A percentile compares a stretch with the other conserved stretches of the same genome.
Evolutionary conservation across 2,888 invertebrate genomes (phyloP).

Genomic region (Clitarchus hookeri): DNA sequence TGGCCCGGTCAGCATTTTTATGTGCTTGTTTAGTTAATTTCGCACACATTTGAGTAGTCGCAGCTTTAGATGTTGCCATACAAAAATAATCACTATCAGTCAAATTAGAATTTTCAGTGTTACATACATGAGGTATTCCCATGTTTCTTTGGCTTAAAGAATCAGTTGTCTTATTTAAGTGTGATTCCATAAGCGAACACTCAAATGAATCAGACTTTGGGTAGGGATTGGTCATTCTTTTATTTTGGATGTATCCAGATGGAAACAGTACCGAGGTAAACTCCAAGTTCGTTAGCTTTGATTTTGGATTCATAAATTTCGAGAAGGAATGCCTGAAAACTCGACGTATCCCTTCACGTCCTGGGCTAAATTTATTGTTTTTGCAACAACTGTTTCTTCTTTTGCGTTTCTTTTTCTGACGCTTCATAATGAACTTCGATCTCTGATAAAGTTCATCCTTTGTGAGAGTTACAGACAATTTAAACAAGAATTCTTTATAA

Average conservation of each 20-base stretch:
- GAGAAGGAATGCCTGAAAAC: conserved; percentile 63
- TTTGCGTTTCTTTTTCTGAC: conserved; percentile 74
- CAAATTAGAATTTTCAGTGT: background rate
- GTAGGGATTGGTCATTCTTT: too few species aligned
- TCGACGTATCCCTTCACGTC: conserved; percentile 60
- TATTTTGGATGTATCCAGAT: conserved; percentile 42
- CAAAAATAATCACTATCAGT: conserved; percentile 56
- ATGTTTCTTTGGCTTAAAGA: background rate
- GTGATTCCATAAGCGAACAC: conserved; percentile 16
- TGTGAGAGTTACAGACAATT: conserved; percentile 85
- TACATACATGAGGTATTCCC: background rate
- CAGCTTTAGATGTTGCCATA: conserved; percentile 46
- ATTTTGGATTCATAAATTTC: conserved; percentile 42
- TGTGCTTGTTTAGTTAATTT: conserved; percentile 41
- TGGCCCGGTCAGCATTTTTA: conserved; percentile 45
- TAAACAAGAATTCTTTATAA: conserved; percentile 86
- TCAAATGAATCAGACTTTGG: conserved; percentile 27
- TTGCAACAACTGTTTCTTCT: conserved; percentile 59
- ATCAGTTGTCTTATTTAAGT: background rate
- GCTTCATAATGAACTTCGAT: conserved; percentile 86
- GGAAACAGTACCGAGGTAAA: conserved; percentile 56
- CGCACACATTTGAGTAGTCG: background rate
- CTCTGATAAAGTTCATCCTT: conserved; percentile 90
- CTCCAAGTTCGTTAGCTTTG: conserved; percentile 47
- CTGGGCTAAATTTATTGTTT: conserved; percentile 59